Conservation (phyloP, 2,888 invertebrate genomes). For the Serrognathus titanus region DNA sequence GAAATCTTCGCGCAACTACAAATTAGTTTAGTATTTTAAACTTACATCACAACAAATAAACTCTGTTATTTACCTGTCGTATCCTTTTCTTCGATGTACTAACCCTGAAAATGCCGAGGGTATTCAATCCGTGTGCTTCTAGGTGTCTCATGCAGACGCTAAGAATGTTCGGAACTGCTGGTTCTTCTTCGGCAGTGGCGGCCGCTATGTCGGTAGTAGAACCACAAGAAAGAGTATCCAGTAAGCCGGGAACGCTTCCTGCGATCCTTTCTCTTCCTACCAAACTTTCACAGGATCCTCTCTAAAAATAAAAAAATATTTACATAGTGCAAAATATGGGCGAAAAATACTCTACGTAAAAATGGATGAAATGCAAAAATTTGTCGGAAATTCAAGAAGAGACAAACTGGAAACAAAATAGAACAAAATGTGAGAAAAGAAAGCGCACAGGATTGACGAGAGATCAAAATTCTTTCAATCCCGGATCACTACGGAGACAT, state of each 20-base stretch:
- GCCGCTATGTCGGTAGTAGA: slow-evolving; percentile 49
- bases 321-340: background rate
- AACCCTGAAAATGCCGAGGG: slow-evolving; percentile 87
- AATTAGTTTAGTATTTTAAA: slow-evolving; percentile 23
- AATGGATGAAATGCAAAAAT: too few relatives aligned
- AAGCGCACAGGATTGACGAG: too few relatives aligned
- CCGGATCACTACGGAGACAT: too few relatives aligned
- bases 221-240: slow-evolving; percentile 48
- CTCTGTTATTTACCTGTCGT: slow-evolving; percentile 64
- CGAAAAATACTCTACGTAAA: too few relatives aligned
- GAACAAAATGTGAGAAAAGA: too few relatives aligned
- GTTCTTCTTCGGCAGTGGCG: slow-evolving; percentile 46
- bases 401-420: too few relatives aligned
- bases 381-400: too few relatives aligned
- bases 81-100: slow-evolving; percentile 90
- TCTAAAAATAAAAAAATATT: slow-evolving; percentile 52
- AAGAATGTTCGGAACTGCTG: slow-evolving; percentile 73
- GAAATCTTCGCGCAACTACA: slow-evolving; percentile 84
- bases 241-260: slow-evolving; percentile 51
- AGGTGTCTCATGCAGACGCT: slow-evolving; percentile 78
- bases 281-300: slow-evolving; percentile 74
- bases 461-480: too few relatives aligned
- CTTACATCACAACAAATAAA: background rate
- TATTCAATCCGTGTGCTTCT: slow-evolving; percentile 75
- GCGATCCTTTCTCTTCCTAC: slow-evolving; percentile 56